Conservation (phyloP, 1,140 invertebrate genomes). For the Radopholus similis region DNA sequence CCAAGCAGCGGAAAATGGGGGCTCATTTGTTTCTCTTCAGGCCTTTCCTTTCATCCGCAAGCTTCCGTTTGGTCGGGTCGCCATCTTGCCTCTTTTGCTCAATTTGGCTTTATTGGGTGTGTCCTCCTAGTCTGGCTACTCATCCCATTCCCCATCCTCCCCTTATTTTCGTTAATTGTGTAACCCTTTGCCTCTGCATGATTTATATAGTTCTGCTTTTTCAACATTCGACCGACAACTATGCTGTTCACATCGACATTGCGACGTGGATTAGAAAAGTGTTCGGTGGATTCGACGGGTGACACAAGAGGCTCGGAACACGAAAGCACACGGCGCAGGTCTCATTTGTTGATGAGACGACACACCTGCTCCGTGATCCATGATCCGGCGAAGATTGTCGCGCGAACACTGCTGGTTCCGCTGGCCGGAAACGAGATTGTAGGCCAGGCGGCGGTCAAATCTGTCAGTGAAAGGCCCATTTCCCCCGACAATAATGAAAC, state of each 20-base stretch:
- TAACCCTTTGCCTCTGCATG: no score
- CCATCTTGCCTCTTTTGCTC: constrained; percentile 13
- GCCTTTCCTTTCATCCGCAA: no score
- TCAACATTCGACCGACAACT: no score
- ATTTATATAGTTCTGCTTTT: no score
- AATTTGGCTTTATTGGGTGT: not conserved
- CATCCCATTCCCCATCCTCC: not conserved
- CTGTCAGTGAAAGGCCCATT: no score
- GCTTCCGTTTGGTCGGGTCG: no score
- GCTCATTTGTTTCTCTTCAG: no score
- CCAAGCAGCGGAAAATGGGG: no score
- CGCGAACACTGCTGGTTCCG: not conserved
- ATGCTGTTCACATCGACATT: constrained; percentile 56
- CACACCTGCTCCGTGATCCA: constrained; percentile 51
- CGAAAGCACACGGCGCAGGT: constrained; percentile 37
- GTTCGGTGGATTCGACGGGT: constrained; percentile 15
- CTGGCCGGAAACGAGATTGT: not conserved
- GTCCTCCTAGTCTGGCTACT: not conserved
- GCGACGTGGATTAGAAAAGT: constrained; percentile 51
- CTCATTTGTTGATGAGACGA: constrained; percentile 44
- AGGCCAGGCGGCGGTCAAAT: not conserved
- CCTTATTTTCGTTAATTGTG: no score
- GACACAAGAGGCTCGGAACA: constrained; percentile 8
- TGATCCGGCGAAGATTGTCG: constrained; percentile 5
- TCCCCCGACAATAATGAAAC: no score